Evolutionary conservation across 2,113 vertebrate species (phyloP), one percentile per base, ranked within the genome.

Genomic region (Delphinus delphis): DNA sequence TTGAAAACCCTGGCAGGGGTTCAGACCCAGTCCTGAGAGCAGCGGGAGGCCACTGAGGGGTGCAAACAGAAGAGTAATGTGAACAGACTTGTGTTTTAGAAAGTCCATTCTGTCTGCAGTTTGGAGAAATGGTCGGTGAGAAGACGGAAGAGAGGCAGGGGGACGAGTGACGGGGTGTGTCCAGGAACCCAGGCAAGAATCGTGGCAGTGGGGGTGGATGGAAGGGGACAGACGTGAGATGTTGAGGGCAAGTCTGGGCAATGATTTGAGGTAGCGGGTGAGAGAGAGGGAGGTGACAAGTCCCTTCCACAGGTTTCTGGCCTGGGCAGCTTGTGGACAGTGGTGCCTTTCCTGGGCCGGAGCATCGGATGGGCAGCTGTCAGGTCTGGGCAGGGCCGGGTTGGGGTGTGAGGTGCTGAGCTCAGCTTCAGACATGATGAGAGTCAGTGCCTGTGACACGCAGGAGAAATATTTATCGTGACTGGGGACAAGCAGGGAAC

Each of bases 121-220:
- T 85, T 36, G 50, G 36, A 70, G 77, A 63, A 53, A 70, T 31
- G 14, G 41, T 23, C 53, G 17, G n/a, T 50, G 31, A 87, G 20
- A 41, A 86, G 28, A 2, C 10, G 38, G 58, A 25, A 28, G 20
- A 28, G 25, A 21, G 33, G 44, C 63, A 4, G 21, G 68, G 26
- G 23, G 8, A 8, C 31, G 28, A 23, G 67, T 36, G 4, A 44
- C 6, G 9, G 41, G 67, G 38, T 6, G 12, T 44, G 10, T 71
- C 47, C 31, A 80, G 55, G 26, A 73, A 41, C 50, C 28, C 8
- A 73, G 60, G 65, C 73, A 81, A 65, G 41, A 83, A 26, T 20
- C 7, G 4, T 50, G 38, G 17, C 44, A 26, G 2, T n/a, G 12
- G 31, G 2, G 33, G 23, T 12, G 14, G 50, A 50, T 0, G 3